These are phyloP conservation scores for Trachymyrmex cornetzi DNA, from an alignment of 1,140 invertebrate species.

Conservation along the genomic window DNA sequence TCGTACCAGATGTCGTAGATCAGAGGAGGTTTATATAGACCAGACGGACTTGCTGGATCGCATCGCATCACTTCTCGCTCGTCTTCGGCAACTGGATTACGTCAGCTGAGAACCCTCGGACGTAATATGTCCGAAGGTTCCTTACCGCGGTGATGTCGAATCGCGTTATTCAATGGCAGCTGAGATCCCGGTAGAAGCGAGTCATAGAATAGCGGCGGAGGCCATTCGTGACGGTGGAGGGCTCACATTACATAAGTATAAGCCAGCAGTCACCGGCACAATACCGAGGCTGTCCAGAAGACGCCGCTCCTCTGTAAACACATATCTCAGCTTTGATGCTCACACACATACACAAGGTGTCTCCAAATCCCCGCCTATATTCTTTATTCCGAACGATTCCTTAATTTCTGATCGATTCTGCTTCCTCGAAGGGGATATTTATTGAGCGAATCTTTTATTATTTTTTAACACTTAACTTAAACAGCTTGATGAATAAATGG, in stretches of 20 bases:
- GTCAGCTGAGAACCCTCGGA: slow-evolving; percentile 70
- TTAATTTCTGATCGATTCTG: neutral
- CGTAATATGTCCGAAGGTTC: slow-evolving; percentile 54
- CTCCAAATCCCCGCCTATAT: neutral
- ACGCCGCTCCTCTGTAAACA: slow-evolving; percentile 74
- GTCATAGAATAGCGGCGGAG: slow-evolving; percentile 55
- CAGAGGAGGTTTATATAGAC: slow-evolving; percentile 48
- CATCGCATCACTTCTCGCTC: slow-evolving; percentile 50
- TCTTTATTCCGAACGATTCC: neutral
- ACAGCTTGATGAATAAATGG: neutral
- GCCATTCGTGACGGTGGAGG: slow-evolving; percentile 59
- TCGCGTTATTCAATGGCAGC: slow-evolving; percentile 71
- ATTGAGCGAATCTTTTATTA: neutral
- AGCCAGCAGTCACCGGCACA: slow-evolving; percentile 71
- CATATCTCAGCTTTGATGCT: slow-evolving; percentile 69
- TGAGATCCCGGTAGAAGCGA: slow-evolving; percentile 66
- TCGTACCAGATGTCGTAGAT: slow-evolving; percentile 57
- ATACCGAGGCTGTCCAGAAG: slow-evolving; percentile 77
- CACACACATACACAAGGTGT: slow-evolving; percentile 60
- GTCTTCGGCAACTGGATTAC: slow-evolving; percentile 66
- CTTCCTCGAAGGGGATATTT: no score
- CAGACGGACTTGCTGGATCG: slow-evolving; percentile 34
- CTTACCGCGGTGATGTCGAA: slow-evolving; percentile 34
- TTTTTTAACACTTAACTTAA: neutral
- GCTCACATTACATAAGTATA: slow-evolving; percentile 80